phyloP scores from a whole-genome alignment of 2,888 invertebrate genomes.

The Pheosia tremula region DNA sequence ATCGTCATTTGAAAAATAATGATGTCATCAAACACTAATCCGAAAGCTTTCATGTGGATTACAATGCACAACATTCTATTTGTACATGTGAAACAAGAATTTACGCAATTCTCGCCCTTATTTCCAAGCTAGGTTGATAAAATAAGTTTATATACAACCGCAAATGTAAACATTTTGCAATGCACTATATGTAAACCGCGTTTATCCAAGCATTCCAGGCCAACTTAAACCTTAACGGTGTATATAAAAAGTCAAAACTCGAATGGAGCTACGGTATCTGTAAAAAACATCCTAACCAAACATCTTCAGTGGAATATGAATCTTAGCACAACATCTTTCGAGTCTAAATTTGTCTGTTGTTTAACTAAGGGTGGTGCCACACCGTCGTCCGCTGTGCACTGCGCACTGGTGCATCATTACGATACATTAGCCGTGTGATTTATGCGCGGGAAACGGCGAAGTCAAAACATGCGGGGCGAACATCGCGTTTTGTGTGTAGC shows the following conservation, averaged over 20 bases:
- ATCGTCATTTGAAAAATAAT: constrained; percentile 82
- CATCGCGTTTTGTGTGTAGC: constrained; percentile 43
- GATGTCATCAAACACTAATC: constrained; percentile 85
- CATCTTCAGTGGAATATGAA: constrained; percentile 12
- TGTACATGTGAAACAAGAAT: constrained; percentile 8
- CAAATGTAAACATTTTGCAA: constrained; percentile 20
- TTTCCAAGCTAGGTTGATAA: background rate
- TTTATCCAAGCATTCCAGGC: constrained; percentile 32
- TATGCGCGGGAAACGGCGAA: constrained; percentile 74
- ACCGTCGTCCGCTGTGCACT: constrained; percentile 45
- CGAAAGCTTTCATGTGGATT: constrained; percentile 84
- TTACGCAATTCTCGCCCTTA: constrained; percentile 43
- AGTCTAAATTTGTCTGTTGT: constrained; percentile 33
- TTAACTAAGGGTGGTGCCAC: constrained; percentile 54
- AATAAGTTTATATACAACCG: constrained; percentile 8
- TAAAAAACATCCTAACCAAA: background rate
- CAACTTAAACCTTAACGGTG: constrained; percentile 9
- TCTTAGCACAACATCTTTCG: constrained; percentile 12
- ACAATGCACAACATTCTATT: constrained; percentile 49
- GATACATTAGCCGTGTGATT: constrained; percentile 83
- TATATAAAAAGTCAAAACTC: constrained; percentile 10
- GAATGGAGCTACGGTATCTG: background rate
- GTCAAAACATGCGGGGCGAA: constrained; percentile 76
- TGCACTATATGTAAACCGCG: constrained; percentile 47
- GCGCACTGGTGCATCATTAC: constrained; percentile 70